Evolutionary conservation across 2,888 invertebrate genomes (phyloP).

Genomic region (Agrochola macilenta): DNA sequence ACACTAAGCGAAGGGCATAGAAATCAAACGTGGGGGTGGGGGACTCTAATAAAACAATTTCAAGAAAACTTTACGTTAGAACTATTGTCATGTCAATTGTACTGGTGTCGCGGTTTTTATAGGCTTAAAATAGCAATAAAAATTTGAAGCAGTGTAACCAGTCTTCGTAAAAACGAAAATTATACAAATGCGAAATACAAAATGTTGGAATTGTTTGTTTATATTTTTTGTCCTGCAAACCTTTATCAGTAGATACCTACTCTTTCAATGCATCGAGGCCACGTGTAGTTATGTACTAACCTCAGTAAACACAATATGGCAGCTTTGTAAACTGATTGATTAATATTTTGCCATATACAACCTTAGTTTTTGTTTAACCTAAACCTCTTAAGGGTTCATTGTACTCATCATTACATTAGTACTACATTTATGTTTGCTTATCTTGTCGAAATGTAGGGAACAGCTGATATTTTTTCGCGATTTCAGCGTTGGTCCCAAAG

Average conservation of each 20-base stretch:
- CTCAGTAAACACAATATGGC: background rate
- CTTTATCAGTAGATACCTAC: background rate
- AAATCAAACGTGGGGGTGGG: background rate
- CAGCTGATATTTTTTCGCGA: no score
- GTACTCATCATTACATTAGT: no score
- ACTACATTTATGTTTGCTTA: no score
- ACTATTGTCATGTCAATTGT: no score
- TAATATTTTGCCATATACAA: no score
- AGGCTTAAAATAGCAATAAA: background rate
- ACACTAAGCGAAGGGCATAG: background rate
- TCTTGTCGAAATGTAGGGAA: no score
- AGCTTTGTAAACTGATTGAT: background rate
- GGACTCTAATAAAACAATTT: no score
- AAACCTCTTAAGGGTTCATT: no score
- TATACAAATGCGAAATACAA: background rate
- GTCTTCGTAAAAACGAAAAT: background rate
- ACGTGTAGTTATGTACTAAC: background rate
- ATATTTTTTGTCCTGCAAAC: background rate
- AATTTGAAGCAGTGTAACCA: background rate
- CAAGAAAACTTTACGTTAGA: no score
- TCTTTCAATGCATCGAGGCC: slow-evolving; percentile 6
- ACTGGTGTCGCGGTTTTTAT: no score
- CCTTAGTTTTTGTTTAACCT: no score
- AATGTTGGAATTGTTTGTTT: background rate
- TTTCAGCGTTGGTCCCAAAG: no score